phyloP scores from a whole-genome alignment of 2,113 vertebrate genomes.

The Lampris incognitus region DNA sequence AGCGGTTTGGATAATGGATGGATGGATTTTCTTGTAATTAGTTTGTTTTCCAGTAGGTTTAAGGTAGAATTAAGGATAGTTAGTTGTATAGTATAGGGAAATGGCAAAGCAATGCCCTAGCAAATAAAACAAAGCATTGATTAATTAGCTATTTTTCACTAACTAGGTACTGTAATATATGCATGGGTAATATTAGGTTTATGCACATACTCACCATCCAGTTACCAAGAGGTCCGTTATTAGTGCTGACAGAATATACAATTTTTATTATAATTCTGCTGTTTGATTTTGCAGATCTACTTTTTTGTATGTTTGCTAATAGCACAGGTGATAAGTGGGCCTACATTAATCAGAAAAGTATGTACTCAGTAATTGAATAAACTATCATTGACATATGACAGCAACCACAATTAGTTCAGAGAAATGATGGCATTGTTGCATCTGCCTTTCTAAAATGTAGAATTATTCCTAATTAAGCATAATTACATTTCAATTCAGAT shows the following conservation, averaged over 20 bases:
- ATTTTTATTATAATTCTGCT: neutral
- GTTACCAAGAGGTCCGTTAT: neutral
- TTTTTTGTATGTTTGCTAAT: slow-evolving; percentile 1
- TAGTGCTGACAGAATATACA: neutral
- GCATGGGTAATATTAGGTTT: neutral
- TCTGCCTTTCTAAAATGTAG: slow-evolving; percentile 34
- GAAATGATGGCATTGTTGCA: slow-evolving; percentile 43
- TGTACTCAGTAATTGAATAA: slow-evolving; percentile 11
- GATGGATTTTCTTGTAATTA: slow-evolving; percentile 27
- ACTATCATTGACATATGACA: slow-evolving; percentile 36
- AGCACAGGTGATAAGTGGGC: slow-evolving; percentile 5
- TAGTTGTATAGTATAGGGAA: neutral
- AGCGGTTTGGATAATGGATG: too few species aligned
- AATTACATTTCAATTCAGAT: slow-evolving; percentile 26
- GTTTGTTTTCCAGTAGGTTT: slow-evolving; percentile 22
- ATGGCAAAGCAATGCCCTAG: too few species aligned
- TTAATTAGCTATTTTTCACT: neutral
- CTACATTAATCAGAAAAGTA: neutral
- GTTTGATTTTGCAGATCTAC: neutral
- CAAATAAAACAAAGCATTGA: slow-evolving; percentile 6
- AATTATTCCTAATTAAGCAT: slow-evolving; percentile 48
- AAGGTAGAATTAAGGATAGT: slow-evolving; percentile 25
- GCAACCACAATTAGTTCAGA: slow-evolving; percentile 23
- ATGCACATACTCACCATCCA: neutral
- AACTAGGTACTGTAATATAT: neutral